Evolutionary conservation across 2,888 invertebrate genomes (phyloP).

Genomic region (Athetis lepigone): DNA sequence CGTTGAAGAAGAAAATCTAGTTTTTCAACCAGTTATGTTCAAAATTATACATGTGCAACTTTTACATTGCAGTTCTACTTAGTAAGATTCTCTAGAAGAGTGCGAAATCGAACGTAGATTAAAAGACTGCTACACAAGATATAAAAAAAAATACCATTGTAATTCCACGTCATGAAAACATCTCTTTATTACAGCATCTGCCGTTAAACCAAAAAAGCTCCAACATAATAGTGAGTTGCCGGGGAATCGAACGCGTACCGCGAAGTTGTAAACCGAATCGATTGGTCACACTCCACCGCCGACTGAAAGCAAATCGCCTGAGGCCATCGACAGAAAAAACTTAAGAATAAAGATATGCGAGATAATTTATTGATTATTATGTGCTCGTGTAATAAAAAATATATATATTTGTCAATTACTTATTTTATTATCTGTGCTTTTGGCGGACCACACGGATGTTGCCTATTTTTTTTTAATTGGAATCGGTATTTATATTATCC

Average conservation of each 20-base stretch:
- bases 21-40: no score
- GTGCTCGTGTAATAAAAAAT: slow-evolving; percentile 26
- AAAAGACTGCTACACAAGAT: no score
- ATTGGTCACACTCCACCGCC: slow-evolving; percentile 61
- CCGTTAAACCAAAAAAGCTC: slow-evolving; percentile 30
- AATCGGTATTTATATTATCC: no score
- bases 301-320: slow-evolving; percentile 65
- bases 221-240: slow-evolving; percentile 51
- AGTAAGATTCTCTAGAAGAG: no score
- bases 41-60: no score
- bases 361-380: slow-evolving; percentile 49
- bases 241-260: slow-evolving; percentile 59
- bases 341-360: slow-evolving; percentile 49
- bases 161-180: slow-evolving; percentile 14
- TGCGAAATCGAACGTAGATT: no score
- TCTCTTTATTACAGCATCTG: slow-evolving; percentile 47
- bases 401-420: slow-evolving; percentile 36
- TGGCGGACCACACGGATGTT: slow-evolving; percentile 2
- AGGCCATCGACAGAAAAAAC: slow-evolving; percentile 38
- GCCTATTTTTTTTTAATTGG: slow-evolving; percentile 18
- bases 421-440: slow-evolving; percentile 37
- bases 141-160: not conserved
- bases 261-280: slow-evolving; percentile 63
- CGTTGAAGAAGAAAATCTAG: no score
- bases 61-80: no score